Base-by-base conservation (phyloP, 2,888 invertebrate species). In the Criorhina ranunculi region DNA sequence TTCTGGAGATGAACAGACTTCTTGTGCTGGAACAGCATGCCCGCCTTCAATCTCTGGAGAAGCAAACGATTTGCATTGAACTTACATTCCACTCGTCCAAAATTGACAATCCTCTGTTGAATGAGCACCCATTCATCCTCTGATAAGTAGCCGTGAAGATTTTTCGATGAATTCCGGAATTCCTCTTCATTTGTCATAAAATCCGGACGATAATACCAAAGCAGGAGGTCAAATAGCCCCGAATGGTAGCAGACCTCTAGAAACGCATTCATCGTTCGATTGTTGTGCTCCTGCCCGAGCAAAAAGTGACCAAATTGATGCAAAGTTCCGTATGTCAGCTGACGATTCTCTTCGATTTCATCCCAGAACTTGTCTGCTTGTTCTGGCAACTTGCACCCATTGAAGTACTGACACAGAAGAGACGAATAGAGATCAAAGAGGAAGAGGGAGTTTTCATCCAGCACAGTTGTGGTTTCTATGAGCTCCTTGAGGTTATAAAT, bases 81-180 rank as follows among this genome's bases (percentile, higher is more conserved):
- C 12, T 91, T 91, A 51, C 90, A 90, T 5, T 87, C 83, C 2
- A 86, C 86, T 59, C 91, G 90, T 11, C 91, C 92, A 72, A 91
- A 92, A 37, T 91, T 92, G 7, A 90, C 88, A 31, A 92, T 90
- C n/a, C 91, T 88, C 76, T 91, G 91, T 37, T 90, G 89, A 8
- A 92, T 88, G 46, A 91, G 77, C 1, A 88, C 86, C 92, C 92
- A 92, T 69, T 92, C 90, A 4, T 89, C 88, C 6, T 73, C 53
- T 0, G 88, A 81, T 2, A 92, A 87, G 53, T 90, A 91, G 0
- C 87, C 78, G 44, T 90, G 89, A 1, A 90, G 59, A 6, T 86
- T 83, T 33, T 87, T 85, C 12, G 76, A 40, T 1, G 19, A 51
- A 7, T 60, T 57, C 1, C 37, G 37, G 7, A 75, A 59, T 17